Evolutionary conservation across 2,797 vertebrate species (phyloP), one percentile per base, ranked within the genome.

Genomic region (Choloepus didactylus): DNA sequence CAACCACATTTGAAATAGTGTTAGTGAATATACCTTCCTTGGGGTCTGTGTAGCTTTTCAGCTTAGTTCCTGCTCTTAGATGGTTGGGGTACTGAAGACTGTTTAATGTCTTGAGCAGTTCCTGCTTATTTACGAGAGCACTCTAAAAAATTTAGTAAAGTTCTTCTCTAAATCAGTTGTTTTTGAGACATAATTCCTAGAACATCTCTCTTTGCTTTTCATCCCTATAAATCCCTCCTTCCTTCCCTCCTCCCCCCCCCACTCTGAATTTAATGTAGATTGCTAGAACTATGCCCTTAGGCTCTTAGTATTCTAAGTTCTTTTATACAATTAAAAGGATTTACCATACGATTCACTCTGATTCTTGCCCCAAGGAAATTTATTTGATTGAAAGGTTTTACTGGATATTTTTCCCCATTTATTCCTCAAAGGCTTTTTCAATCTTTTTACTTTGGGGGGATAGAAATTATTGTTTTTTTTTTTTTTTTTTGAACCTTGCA

Each of bases 271-370:
- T 92, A 62, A 60, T 90, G 15, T 76, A 62, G 64, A 67, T 87
- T 85, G 49, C 27, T 64, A 69, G 76, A 95, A 70, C 6, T 56
- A n/a, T 56, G n/a, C 29, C 4, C 21, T 62, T 75, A 88, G 9
- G 10, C 2, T 66, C 62, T 83, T 91, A 56, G 18, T 69, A 60
- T 75, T 93, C 46, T 66, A 51, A 79, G 21, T 72, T 31, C 14
- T 92, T 89, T 72, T 46, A 64, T 82, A 35, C 51, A 70, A 29
- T 89, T 92, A 67, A 66, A 89, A 85, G 15, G 0, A 69, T 66
- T 88, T 82, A 60, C n/a, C 64, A 94, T 51, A 82, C 70, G 6
- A 38, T 95, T 92, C 60, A 46, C 86, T 88, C 35, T 89, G 49
- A 93, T 72, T 96, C 29, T 93, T 86, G 12, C 44, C 25, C 60